Evolutionary conservation across 2,113 vertebrate genomes (phyloP).

Genomic region (Aegithalos caudatus): DNA sequence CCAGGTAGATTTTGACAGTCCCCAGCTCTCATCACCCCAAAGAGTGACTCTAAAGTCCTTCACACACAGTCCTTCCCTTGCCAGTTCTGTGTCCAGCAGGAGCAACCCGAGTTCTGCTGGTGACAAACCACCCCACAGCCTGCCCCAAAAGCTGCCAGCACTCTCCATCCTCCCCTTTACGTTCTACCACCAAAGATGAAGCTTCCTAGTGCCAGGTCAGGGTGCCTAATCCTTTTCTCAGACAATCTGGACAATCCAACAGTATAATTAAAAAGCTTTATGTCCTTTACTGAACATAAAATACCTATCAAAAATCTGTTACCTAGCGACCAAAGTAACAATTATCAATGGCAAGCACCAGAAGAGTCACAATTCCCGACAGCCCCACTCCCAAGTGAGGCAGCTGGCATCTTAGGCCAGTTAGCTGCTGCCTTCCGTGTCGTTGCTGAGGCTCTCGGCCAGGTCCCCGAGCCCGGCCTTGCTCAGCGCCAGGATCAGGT

Average conservation of each 20-base stretch:
- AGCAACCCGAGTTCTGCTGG: accelerated
- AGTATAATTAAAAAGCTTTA: neutral
- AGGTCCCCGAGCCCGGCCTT: constrained; percentile 83
- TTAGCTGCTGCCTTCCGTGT: constrained; percentile 71
- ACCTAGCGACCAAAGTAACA: constrained; percentile 53
- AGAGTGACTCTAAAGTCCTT: neutral
- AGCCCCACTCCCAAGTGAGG: neutral
- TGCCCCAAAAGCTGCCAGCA: neutral
- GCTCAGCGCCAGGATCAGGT: constrained; percentile 78
- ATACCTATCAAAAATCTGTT: constrained; percentile 47
- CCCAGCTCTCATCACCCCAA: neutral
- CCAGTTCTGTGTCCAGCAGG: accelerated
- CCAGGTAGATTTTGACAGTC: accelerated
- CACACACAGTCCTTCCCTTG: neutral
- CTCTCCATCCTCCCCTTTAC: neutral
- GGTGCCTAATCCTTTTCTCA: neutral
- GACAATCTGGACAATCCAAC: neutral
- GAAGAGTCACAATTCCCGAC: neutral
- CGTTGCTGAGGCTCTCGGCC: constrained; percentile 79
- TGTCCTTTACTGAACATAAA: neutral
- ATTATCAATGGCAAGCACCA: neutral
- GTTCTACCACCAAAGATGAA: neutral
- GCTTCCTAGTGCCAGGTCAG: neutral
- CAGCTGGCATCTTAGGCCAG: neutral
- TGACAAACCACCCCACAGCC: neutral